Conservation (phyloP, 2,797 vertebrate species). For the Sparidentex hasta region DNA sequence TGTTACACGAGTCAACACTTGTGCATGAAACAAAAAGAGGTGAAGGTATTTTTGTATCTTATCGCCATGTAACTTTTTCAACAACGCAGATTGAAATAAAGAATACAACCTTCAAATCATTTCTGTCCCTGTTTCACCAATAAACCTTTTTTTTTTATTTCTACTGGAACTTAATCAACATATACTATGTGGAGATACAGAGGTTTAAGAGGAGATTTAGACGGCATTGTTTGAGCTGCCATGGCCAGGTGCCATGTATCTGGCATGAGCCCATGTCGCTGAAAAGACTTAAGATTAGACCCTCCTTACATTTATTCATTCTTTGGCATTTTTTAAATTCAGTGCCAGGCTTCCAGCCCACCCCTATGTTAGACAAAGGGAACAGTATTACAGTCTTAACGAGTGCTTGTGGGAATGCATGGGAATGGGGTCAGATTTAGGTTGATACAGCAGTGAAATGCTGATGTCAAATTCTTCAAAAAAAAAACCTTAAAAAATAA, state of each 20-base stretch:
- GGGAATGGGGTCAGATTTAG: conserved; percentile 72
- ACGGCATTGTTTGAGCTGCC: conserved; percentile 46
- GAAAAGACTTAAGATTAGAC: conserved; percentile 54
- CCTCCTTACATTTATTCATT: conserved; percentile 58
- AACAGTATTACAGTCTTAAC: conserved; percentile 51
- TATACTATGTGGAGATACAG: conserved; percentile 4
- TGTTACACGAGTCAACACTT: conserved; percentile 44
- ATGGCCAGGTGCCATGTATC: conserved; percentile 36
- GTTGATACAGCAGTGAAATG: conserved; percentile 46
- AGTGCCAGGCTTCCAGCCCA: conserved; percentile 42
- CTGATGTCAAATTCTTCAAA: not conserved
- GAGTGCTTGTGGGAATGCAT: conserved; percentile 55
- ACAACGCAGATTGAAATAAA: conserved; percentile 80
- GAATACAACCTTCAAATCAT: conserved; percentile 53
- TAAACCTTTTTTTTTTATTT: not conserved
- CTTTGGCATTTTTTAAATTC: conserved; percentile 52
- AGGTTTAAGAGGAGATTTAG: conserved; percentile 36
- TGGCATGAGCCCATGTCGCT: conserved; percentile 44
- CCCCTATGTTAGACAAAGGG: conserved; percentile 56
- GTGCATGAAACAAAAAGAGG: conserved; percentile 37
- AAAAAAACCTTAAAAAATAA: not conserved
- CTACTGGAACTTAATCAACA: conserved; percentile 11
- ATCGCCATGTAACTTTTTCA: conserved; percentile 72
- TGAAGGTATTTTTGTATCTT: conserved; percentile 64
- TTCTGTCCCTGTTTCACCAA: conserved; percentile 15